A percentile compares a stretch with the other conserved stretches of the same genome.
phyloP scores from a whole-genome alignment of 1,140 invertebrate species.

The Temnothorax curvispinosus region DNA sequence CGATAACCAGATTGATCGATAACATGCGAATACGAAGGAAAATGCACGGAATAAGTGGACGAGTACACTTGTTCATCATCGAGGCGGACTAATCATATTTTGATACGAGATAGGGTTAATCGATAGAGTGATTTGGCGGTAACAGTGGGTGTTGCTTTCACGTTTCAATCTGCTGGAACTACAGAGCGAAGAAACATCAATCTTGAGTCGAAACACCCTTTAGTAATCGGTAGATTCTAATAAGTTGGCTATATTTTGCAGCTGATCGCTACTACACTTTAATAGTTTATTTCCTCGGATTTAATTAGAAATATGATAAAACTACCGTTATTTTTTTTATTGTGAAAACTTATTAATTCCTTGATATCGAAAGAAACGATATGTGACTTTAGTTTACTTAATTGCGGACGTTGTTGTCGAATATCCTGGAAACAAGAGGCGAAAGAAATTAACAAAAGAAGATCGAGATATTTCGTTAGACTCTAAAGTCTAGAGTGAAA shows the following conservation, averaged over 20 bases:
- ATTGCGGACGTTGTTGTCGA: too few species aligned
- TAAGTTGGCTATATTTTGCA: slow-evolving; percentile 58
- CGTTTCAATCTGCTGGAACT: slow-evolving; percentile 57
- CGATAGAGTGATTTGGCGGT: slow-evolving; percentile 17
- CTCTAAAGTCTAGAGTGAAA: neutral
- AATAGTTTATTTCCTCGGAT: slow-evolving; percentile 1
- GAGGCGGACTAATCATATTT: slow-evolving; percentile 65
- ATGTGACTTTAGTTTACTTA: neutral
- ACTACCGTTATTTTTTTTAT: neutral
- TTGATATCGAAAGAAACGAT: neutral
- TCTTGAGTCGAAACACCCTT: slow-evolving; percentile 70
- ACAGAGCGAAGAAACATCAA: slow-evolving; percentile 69
- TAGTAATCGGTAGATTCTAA: slow-evolving; percentile 65
- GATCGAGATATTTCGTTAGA: neutral
- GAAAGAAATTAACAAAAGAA: neutral
- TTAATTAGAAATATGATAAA: slow-evolving; percentile 14
- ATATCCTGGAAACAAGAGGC: neutral
- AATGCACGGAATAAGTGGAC: slow-evolving; percentile 32
- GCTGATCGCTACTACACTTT: neutral
- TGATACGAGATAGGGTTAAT: slow-evolving; percentile 71
- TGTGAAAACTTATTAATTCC: neutral
- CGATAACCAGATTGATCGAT: slow-evolving; percentile 65
- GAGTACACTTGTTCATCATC: slow-evolving; percentile 7
- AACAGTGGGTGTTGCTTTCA: slow-evolving; percentile 8
- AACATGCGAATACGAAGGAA: slow-evolving; percentile 61